Evolutionary conservation across 2,797 vertebrate genomes (phyloP).

Genomic region (Sebastes melanostomus): DNA sequence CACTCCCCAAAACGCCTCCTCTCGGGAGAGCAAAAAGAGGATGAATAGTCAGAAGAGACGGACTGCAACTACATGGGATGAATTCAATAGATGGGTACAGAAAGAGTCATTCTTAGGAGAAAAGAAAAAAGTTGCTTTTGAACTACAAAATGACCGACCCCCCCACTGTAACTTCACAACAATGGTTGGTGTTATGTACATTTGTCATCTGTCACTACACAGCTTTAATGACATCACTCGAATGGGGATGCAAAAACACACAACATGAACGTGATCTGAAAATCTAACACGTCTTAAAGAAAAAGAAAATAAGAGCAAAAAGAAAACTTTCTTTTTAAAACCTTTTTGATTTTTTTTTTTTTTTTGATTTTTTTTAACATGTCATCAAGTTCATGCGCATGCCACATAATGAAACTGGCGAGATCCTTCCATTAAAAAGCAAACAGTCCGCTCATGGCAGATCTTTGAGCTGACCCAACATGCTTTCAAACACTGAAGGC

Average conservation of each 20-base stretch:
- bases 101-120: constrained; percentile 70
- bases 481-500: constrained; percentile 68
- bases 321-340: constrained; percentile 54
- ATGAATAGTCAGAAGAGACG: constrained; percentile 62
- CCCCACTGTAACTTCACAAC: constrained; percentile 74
- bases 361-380: constrained; percentile 54
- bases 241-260: constrained; percentile 77
- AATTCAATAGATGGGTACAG: constrained; percentile 75
- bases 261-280: constrained; percentile 70
- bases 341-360: constrained; percentile 12
- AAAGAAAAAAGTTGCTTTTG: constrained; percentile 71
- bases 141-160: constrained; percentile 64
- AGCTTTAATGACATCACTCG: constrained; percentile 73
- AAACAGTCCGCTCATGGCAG: constrained; percentile 73
- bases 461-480: constrained; percentile 63
- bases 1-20: constrained; percentile 44
- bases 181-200: constrained; percentile 80
- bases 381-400: constrained; percentile 84
- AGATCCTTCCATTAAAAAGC: constrained; percentile 79
- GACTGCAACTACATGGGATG: constrained; percentile 74
- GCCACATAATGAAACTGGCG: constrained; percentile 81
- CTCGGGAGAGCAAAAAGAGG: constrained; percentile 42
- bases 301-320: constrained; percentile 58
- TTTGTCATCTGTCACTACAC: constrained; percentile 76
- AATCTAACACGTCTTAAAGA: constrained; percentile 63